Evolutionary conservation across 2,888 invertebrate species (phyloP).

Genomic region (Drosophila kambysellisi): DNA sequence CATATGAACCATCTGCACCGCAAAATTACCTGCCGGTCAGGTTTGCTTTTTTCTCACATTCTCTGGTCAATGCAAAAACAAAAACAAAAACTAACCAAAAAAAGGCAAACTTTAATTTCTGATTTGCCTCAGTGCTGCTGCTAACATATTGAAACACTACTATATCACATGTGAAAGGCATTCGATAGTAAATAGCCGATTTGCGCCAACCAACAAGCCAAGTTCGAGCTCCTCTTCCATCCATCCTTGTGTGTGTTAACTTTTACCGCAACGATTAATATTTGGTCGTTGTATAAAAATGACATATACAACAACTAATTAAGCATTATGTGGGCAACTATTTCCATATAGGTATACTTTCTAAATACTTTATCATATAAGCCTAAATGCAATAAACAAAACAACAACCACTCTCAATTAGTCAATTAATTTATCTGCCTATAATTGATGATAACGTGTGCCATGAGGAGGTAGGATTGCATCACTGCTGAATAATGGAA

Average conservation of each 20-base stretch:
- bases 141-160: slow-evolving; percentile 21
- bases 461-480: neutral
- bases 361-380: neutral
- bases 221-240: slow-evolving; percentile 19
- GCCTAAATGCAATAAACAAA: neutral
- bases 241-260: slow-evolving; percentile 3
- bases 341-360: slow-evolving; percentile 3
- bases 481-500: neutral
- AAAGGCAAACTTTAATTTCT: slow-evolving; percentile 29
- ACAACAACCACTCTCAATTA: neutral
- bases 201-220: slow-evolving; percentile 12
- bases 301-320: slow-evolving; percentile 8
- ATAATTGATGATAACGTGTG: neutral
- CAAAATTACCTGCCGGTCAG: slow-evolving; percentile 51
- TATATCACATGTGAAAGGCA: slow-evolving; percentile 43
- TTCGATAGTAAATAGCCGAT: slow-evolving; percentile 40
- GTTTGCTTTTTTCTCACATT: slow-evolving; percentile 46
- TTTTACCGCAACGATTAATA: slow-evolving; percentile 9
- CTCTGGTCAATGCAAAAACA: slow-evolving; percentile 37
- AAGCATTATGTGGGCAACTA: slow-evolving; percentile 3
- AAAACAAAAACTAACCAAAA: slow-evolving; percentile 13
- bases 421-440: neutral
- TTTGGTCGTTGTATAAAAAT: slow-evolving; percentile 3
- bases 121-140: slow-evolving; percentile 47
- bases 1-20: slow-evolving; percentile 51